These are phyloP conservation scores for Sylvia borin DNA, from an alignment of 2,797 vertebrate species.

Conservation along the genomic window DNA sequence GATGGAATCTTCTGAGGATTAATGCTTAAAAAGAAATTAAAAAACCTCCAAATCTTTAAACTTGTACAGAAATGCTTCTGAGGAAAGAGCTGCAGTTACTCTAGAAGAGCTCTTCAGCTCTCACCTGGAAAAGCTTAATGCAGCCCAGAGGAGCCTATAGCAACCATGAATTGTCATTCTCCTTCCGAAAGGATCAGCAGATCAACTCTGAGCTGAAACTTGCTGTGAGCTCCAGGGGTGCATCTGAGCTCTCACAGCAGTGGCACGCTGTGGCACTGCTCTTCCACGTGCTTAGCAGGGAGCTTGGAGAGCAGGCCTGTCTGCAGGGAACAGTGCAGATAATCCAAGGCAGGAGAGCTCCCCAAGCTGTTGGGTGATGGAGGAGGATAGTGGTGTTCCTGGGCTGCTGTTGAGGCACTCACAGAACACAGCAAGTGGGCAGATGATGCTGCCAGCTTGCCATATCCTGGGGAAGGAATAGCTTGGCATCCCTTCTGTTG, in stretches of 20 bases:
- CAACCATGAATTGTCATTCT: background rate
- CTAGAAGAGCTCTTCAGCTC: background rate
- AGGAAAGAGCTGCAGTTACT: background rate
- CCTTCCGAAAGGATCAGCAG: background rate
- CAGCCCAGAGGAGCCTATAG: background rate
- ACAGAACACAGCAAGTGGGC: background rate
- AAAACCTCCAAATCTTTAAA: background rate
- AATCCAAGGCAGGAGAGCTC: background rate
- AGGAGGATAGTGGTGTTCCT: background rate
- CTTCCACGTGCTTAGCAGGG: background rate
- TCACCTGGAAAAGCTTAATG: background rate
- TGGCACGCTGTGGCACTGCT: background rate
- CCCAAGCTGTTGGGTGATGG: background rate
- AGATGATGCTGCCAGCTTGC: constrained; percentile 24
- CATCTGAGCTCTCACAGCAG: background rate
- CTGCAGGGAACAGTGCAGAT: background rate
- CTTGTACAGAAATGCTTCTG: background rate
- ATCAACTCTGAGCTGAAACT: background rate
- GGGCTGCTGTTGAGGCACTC: background rate
- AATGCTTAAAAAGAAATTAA: background rate
- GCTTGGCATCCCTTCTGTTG: constrained; percentile 17
- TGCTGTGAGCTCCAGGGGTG: fast-evolving
- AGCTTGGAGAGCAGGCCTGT: background rate
- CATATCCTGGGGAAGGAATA: background rate
- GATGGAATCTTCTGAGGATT: background rate